These are phyloP conservation scores for Adelosebastes latens DNA, from an alignment of 2,797 vertebrate genomes.

Conservation along the genomic window DNA sequence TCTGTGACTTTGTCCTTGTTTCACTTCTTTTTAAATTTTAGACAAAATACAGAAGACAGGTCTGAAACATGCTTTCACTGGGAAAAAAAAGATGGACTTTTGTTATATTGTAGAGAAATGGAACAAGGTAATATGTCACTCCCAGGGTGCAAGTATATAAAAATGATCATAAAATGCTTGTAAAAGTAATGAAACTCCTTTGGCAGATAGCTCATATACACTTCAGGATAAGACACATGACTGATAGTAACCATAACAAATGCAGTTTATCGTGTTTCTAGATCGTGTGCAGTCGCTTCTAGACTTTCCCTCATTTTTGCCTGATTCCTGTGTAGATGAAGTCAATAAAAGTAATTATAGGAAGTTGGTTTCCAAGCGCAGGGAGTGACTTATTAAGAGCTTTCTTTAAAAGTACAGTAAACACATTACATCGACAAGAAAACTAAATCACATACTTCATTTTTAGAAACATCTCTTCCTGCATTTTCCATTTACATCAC, in stretches of 20 bases:
- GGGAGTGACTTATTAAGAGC: background rate
- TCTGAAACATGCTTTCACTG: background rate
- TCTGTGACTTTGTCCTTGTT: constrained; percentile 11
- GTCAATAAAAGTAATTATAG: background rate
- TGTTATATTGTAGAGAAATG: background rate
- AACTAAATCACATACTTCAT: background rate
- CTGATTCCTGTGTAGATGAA: background rate
- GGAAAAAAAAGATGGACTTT: background rate
- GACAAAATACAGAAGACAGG: background rate
- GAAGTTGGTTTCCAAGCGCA: background rate
- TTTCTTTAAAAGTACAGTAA: background rate
- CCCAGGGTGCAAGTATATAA: background rate
- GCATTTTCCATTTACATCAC: background rate
- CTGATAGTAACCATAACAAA: background rate
- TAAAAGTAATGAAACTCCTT: background rate
- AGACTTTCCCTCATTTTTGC: background rate
- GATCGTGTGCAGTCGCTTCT: background rate
- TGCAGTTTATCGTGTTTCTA: background rate
- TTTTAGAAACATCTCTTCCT: background rate
- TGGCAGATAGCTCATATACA: background rate
- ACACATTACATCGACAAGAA: background rate
- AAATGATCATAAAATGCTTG: background rate
- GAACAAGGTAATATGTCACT: background rate
- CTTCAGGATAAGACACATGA: background rate
- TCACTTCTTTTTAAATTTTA: background rate